Evolutionary conservation across 2,888 invertebrate genomes (phyloP).

Genomic region (Hirtodrosophila duncani): DNA sequence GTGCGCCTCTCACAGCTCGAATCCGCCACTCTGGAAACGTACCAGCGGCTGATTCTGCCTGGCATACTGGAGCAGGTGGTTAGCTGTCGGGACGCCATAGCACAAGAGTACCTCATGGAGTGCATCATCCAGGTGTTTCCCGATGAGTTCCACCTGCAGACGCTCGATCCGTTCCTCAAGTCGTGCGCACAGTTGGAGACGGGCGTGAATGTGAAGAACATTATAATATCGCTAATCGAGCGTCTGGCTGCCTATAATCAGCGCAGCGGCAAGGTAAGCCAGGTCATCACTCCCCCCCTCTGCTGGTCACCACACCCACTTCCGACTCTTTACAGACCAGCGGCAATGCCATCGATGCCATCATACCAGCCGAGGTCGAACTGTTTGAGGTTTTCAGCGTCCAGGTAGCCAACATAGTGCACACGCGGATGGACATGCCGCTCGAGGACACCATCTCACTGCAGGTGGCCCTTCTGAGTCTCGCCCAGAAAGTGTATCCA

Average conservation of each 20-base stretch:
- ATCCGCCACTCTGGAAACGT: constrained; percentile 93
- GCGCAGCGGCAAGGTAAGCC: constrained; percentile 81
- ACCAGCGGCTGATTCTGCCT: constrained; percentile 93
- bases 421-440: constrained; percentile 96
- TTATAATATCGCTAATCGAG: constrained; percentile 97
- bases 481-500: constrained; percentile 98
- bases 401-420: constrained; percentile 96
- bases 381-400: constrained; percentile 99
- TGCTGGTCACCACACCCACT: background rate
- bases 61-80: constrained; percentile 99
- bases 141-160: constrained; percentile 98
- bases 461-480: constrained; percentile 94
- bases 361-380: constrained; percentile 91
- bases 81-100: constrained; percentile 97
- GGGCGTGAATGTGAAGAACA: constrained; percentile 98
- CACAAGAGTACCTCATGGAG: constrained; percentile 99
- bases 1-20: constrained; percentile 97
- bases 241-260: constrained; percentile 91
- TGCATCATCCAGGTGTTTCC: constrained; percentile 99
- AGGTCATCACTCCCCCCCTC: too few species aligned
- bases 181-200: constrained; percentile 97
- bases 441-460: constrained; percentile 96
- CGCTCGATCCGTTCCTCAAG: constrained; percentile 95
- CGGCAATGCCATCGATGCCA: constrained; percentile 80
- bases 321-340: constrained; percentile 61